Base-by-base conservation (phyloP, 2,888 invertebrate species). In the Tachina grossa region DNA sequence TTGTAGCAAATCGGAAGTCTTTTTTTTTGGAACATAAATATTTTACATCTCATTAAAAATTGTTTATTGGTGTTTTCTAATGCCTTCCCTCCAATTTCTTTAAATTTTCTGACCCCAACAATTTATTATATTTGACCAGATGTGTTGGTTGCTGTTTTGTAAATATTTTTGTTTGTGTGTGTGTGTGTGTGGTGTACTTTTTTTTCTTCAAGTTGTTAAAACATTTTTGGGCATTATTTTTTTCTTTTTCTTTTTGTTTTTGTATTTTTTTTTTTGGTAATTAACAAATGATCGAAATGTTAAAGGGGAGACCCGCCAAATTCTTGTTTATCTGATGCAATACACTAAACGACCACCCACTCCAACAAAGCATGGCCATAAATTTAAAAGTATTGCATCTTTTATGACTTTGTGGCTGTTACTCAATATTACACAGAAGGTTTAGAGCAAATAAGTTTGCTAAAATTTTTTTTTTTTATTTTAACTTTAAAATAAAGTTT, bases 261-360 rank as follows among this genome's bases (percentile, higher is more conserved):
- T n/a, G n/a, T n/a, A n/a, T n/a, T n/a, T n/a, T n/a, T 74, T 41
- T 76, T 72, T 53, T 53, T 45, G 22, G 55, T 75, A 84, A 72
- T 81, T 81, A 84, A 84, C 81, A 84, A 84, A 84, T 81, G 80
- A 76, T 76, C 76, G 68, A 72, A 76, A 84, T 84, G 84, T 84
- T 81, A 84, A 84, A 84, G 80, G 84, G 84, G 84, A 84, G 63
- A 76, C 72, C 84, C 84, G 81, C 84, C 84, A 84, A 71, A 81
- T 72, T 81, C 76, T 81, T 84, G 84, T 84, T 84, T 81, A 81
- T 68, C 79, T 51, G 66, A 66, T 72, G 66, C 80, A 59, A 84
- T 72, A 69, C 65, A 51, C 65, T 74, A 49, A 65, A 49, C 59
- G 74, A 65, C 80, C 76, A 74, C 84, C 80, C 76, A 81, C 80